These are phyloP conservation scores for Psilopogon haemacephalus DNA, from an alignment of 2,113 vertebrate genomes.

Conservation along the genomic window DNA sequence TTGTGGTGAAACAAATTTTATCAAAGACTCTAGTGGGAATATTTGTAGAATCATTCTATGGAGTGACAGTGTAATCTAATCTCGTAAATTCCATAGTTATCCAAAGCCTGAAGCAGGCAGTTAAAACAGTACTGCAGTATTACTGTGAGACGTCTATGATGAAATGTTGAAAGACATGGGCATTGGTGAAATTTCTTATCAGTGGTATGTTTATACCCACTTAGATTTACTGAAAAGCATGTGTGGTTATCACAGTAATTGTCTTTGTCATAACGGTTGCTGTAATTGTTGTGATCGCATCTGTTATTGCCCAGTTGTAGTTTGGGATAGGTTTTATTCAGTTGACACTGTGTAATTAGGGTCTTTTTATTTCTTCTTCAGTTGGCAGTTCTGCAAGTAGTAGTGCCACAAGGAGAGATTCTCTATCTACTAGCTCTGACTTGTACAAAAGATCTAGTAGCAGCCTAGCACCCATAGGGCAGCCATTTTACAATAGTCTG, in stretches of 20 bases:
- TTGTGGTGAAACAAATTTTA: not conserved
- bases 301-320: conserved; percentile 81
- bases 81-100: not conserved
- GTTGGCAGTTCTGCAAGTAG: conserved; percentile 95
- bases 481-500: conserved; percentile 98
- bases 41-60: not conserved
- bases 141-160: conserved; percentile 59
- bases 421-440: conserved; percentile 93
- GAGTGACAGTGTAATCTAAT: conserved; percentile 8
- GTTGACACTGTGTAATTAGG: conserved; percentile 85
- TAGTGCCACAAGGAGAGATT: conserved; percentile 95
- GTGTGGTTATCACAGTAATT: conserved; percentile 81
- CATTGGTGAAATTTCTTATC: conserved; percentile 59
- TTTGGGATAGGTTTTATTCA: conserved; percentile 83
- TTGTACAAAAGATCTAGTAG: conserved; percentile 96
- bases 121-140: conserved; percentile 61
- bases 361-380: conserved; percentile 80
- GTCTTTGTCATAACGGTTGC: conserved; percentile 76
- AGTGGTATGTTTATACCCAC: conserved; percentile 77
- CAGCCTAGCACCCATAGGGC: conserved; percentile 95
- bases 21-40: conserved; percentile 21
- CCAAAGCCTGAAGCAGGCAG: conserved; percentile 65
- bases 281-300: conserved; percentile 81
- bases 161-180: conserved; percentile 68
- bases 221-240: conserved; percentile 74